Evolutionary conservation across 2,888 invertebrate species (phyloP).

Genomic region (Drosophila siamana): DNA sequence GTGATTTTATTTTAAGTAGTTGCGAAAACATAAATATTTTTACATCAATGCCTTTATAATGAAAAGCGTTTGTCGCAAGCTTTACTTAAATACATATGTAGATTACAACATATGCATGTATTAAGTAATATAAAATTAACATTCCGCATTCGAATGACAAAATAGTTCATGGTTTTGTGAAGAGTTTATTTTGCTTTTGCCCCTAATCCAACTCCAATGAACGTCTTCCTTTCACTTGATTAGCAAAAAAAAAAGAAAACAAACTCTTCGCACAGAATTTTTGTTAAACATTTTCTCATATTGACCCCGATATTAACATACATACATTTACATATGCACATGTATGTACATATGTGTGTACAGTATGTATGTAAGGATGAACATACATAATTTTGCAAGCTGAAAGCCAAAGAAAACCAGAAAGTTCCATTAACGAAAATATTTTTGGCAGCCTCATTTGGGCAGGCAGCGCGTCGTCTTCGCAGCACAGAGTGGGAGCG

Average conservation of each 20-base stretch:
- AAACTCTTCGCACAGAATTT: conserved; percentile 32
- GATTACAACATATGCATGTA: background rate
- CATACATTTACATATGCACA: conserved; percentile 6
- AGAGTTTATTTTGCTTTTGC: conserved; percentile 8
- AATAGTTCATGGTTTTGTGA: conserved; percentile 7
- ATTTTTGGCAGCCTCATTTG: conserved; percentile 68
- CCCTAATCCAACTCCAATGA: conserved; percentile 37
- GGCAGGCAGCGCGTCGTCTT: conserved; percentile 37
- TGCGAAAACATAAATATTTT: background rate
- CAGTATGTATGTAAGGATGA: conserved; percentile 13
- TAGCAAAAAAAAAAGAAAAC: conserved; percentile 33
- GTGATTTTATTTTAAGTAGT: background rate
- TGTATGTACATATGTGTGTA: conserved; percentile 4
- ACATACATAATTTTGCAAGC: conserved; percentile 56
- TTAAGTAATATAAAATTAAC: background rate
- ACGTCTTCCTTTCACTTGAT: conserved; percentile 59
- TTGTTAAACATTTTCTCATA: conserved; percentile 53
- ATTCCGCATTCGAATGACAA: background rate
- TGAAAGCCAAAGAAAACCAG: conserved; percentile 62
- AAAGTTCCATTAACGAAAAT: conserved; percentile 69
- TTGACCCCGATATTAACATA: conserved; percentile 54
- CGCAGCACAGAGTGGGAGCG: conserved; percentile 30
- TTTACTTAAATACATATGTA: background rate
- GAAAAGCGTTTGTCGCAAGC: too few species aligned
- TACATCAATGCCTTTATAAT: too few species aligned